Evolutionary conservation across 2,888 invertebrate genomes (phyloP).

Genomic region (Sphaeridia pumilis): DNA sequence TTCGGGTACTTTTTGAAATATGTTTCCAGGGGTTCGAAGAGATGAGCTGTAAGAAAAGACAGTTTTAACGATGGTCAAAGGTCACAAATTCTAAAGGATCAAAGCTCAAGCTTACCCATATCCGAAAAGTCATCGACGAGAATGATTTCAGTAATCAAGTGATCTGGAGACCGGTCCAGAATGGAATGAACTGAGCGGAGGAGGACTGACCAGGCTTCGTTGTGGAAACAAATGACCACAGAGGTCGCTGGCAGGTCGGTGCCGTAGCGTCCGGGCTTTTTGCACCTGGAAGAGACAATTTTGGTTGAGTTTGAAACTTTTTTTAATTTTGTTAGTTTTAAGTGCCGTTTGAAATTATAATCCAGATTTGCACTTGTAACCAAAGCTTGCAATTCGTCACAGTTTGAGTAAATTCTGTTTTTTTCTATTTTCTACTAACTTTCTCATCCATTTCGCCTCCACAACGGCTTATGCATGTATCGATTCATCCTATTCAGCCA

Average conservation of each 20-base stretch:
- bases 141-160: conserved; percentile 82
- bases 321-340: background rate
- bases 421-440: too few relatives aligned
- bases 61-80: background rate
- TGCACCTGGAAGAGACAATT: conserved; percentile 32
- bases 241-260: conserved; percentile 48
- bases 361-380: background rate
- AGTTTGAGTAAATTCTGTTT: too few relatives aligned
- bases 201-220: conserved; percentile 97
- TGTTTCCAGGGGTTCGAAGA: conserved; percentile 64
- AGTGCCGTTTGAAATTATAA: too few relatives aligned
- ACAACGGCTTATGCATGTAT: too few relatives aligned
- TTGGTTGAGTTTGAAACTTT: background rate
- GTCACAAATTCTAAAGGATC: too few relatives aligned
- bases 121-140: conserved; percentile 96
- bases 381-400: background rate
- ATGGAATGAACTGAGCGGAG: conserved; percentile 92
- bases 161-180: conserved; percentile 78
- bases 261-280: conserved; percentile 15
- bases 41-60: too few relatives aligned
- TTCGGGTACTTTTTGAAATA: conserved; percentile 73
- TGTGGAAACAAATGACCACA: conserved; percentile 93
- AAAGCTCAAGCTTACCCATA: conserved; percentile 74
- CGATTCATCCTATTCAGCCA: too few relatives aligned
- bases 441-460: too few relatives aligned